phyloP scores from a whole-genome alignment of 2,797 vertebrate species.

The Pterois miles region DNA sequence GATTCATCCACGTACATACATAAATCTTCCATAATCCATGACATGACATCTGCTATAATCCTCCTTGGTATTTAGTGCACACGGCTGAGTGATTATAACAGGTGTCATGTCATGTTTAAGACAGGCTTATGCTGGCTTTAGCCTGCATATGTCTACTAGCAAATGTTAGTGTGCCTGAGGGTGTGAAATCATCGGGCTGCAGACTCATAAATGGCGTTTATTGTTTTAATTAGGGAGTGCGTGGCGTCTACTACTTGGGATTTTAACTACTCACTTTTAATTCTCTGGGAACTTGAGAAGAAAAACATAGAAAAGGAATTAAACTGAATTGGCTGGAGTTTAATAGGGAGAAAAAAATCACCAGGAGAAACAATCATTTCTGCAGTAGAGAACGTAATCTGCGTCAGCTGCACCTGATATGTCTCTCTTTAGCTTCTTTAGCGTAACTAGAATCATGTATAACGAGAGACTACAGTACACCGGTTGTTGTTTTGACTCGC shows the following conservation, averaged over 20 bases:
- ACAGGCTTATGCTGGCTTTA: slow-evolving; percentile 66
- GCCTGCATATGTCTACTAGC: slow-evolving; percentile 40
- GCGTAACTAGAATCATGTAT: neutral
- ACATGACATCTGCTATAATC: slow-evolving; percentile 75
- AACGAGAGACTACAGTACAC: slow-evolving; percentile 4
- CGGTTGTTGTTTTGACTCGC: slow-evolving; percentile 23
- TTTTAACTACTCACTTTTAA: slow-evolving; percentile 29
- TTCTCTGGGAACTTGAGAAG: slow-evolving; percentile 10
- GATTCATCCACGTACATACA: slow-evolving; percentile 43
- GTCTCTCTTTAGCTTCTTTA: slow-evolving; percentile 2
- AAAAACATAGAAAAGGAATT: neutral
- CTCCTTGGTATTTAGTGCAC: slow-evolving; percentile 67
- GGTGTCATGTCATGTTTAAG: slow-evolving; percentile 76
- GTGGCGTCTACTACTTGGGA: slow-evolving; percentile 38
- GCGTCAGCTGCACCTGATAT: neutral
- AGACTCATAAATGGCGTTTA: slow-evolving; percentile 63
- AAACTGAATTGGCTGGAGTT: slow-evolving; percentile 4
- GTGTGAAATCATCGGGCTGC: slow-evolving; percentile 53
- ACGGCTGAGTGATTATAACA: slow-evolving; percentile 68
- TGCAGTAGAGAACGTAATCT: neutral
- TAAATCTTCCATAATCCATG: slow-evolving; percentile 69
- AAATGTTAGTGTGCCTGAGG: slow-evolving; percentile 34
- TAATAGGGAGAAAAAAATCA: neutral
- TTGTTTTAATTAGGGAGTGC: slow-evolving; percentile 59
- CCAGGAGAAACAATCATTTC: neutral